Evolutionary conservation across 2,888 invertebrate species (phyloP).

Genomic region (Apotomis turbidana): DNA sequence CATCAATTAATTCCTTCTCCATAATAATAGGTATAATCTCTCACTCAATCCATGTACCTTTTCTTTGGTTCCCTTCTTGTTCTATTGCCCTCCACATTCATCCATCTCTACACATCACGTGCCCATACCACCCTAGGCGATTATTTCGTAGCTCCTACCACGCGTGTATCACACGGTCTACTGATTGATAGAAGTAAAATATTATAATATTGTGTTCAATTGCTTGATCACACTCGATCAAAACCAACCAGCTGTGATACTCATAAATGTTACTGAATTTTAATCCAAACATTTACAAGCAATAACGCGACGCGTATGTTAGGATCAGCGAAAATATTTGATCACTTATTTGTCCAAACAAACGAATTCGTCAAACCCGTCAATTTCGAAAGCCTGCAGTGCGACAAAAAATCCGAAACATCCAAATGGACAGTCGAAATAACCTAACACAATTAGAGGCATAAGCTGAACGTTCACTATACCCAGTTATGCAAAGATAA

Average conservation of each 20-base stretch:
- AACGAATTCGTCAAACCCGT: constrained; percentile 30
- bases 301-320: not conserved
- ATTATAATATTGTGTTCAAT: too few relatives aligned
- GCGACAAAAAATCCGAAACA: constrained; percentile 40
- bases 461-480: constrained; percentile 62
- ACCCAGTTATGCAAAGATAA: constrained; percentile 62
- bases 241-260: not conserved
- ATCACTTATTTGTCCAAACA: constrained; percentile 10
- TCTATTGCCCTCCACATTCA: too few relatives aligned
- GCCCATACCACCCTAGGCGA: too few relatives aligned
- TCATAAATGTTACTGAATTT: constrained; percentile 3
- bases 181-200: not conserved
- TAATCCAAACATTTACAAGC: not conserved
- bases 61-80: too few relatives aligned
- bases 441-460: constrained; percentile 64
- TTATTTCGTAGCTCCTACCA: too few relatives aligned
- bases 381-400: constrained; percentile 42
- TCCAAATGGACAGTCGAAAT: constrained; percentile 23
- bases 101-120: too few relatives aligned
- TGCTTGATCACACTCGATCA: too few relatives aligned
- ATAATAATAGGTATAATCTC: too few relatives aligned
- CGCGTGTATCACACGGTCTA: too few relatives aligned
- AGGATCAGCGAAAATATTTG: constrained; percentile 21
- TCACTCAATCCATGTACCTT: too few relatives aligned
- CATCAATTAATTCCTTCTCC: too few relatives aligned